Evolutionary conservation across 2,113 vertebrate species (phyloP).

Genomic region (Tenrec ecaudatus): DNA sequence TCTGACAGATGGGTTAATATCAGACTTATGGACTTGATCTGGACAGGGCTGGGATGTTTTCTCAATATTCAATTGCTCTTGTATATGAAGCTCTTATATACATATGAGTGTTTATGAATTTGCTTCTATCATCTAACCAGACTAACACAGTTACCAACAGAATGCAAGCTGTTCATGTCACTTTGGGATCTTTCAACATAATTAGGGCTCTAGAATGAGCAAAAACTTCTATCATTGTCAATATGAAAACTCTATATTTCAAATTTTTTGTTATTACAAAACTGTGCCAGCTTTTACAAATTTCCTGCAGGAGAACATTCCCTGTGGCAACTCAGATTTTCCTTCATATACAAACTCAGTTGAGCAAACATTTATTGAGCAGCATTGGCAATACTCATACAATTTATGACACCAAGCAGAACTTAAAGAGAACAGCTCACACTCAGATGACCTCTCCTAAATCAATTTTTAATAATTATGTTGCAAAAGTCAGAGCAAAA

Average conservation of each 20-base stretch:
- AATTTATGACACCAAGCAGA: slow-evolving; percentile 42
- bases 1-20: no score
- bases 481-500: slow-evolving; percentile 53
- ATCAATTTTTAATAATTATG: slow-evolving; percentile 67
- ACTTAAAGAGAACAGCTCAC: not conserved
- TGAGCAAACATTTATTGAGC: slow-evolving; percentile 17
- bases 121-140: no score
- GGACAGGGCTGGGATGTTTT: no score
- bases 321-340: not conserved
- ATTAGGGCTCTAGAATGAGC: not conserved
- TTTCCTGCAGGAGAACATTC: not conserved
- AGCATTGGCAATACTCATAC: not conserved
- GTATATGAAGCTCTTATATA: no score
- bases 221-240: not conserved
- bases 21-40: no score
- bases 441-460: slow-evolving; percentile 35
- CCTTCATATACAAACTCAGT: not conserved
- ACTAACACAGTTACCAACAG: not conserved
- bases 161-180: not conserved
- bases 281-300: not conserved
- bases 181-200: not conserved
- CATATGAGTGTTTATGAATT: no score
- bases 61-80: no score
- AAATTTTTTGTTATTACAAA: slow-evolving; percentile 11
- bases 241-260: not conserved